Evolutionary conservation across 2,113 vertebrate genomes (phyloP), one percentile per base, ranked within the genome.

Genomic region (Egretta garzetta): DNA sequence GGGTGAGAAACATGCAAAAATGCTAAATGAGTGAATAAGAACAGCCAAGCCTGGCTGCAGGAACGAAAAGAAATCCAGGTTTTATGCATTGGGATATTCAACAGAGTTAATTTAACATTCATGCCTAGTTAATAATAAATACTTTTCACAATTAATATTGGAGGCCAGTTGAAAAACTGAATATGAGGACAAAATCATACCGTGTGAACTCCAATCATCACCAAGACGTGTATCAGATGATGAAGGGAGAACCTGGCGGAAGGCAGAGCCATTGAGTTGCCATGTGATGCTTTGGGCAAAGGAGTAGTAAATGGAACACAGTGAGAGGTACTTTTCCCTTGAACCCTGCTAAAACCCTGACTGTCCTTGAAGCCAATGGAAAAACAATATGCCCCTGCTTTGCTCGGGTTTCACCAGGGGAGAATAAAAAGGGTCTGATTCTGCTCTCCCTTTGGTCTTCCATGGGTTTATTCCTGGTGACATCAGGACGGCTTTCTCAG

Each of bases 121-220:
- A 93, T 96, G 73, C 62, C 80, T 96, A 32, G 14, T 96, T 95
- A 94, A 95, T 97, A 96, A 96, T 95, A 75, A 88, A 97, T 94
- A 73, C 50, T 20, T 55, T 80, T 73, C 53, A 27, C 86, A 96
- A 76, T 95, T 87, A 94, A 62, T 70, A 62, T 76, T 68, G 80
- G 70, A 94, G 84, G 19, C 39, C 60, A 43, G 56, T n/a, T 67
- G 45, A 32, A 89, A 92, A 72, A 53, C 5, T 74, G 12, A 71
- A 74, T 35, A 28, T 2, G 52, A 68, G 68, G 60, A 75, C 39
- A 71, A 80, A 95, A 72, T 21, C 14, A 1, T 50, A 11, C 47
- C 13, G 43, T 37, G 64, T 37, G 80, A 49, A 14, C 43, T 81
- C 2, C 6, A 87, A 8, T 15, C 27, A 14, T 19, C 20, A 14